Conservation (phyloP, 1,140 invertebrate species). For the Tribolium madens region DNA sequence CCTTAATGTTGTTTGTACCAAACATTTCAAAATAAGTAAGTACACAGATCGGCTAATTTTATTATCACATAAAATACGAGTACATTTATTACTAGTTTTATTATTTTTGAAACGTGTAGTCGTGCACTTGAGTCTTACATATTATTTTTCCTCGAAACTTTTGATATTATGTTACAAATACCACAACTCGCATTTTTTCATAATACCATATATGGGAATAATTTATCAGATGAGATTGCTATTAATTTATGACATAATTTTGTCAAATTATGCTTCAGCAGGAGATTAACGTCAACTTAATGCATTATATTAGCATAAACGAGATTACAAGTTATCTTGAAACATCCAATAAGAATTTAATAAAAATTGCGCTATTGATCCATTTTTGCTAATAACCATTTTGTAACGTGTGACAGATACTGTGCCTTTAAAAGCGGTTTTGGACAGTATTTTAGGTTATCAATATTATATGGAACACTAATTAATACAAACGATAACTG, state of each 20-base stretch:
- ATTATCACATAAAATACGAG: not conserved
- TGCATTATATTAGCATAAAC: not conserved
- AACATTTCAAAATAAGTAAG: not conserved
- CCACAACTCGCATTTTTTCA: slow-evolving; percentile 10
- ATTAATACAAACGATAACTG: slow-evolving; percentile 16
- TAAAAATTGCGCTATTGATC: not conserved
- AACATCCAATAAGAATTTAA: not conserved
- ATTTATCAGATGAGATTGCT: not conserved
- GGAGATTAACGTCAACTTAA: not conserved
- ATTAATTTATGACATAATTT: not conserved
- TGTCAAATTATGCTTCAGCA: not conserved
- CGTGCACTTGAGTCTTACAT: not conserved
- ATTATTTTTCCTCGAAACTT: not conserved
- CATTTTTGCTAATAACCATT: not conserved
- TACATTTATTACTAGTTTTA: not conserved
- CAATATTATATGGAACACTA: slow-evolving; percentile 14
- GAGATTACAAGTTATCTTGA: not conserved
- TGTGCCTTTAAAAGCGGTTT: not conserved
- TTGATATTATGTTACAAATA: slow-evolving; percentile 52
- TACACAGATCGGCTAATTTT: not conserved
- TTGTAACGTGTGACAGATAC: too few relatives aligned
- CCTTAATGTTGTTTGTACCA: not conserved
- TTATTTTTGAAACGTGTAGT: not conserved
- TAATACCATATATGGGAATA: not conserved
- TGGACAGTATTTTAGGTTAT: not conserved